A percentile compares a stretch with the other conserved stretches of the same genome.
Evolutionary conservation across 2,888 invertebrate genomes (phyloP).

Genomic region (Phragmatobia fuliginosa): DNA sequence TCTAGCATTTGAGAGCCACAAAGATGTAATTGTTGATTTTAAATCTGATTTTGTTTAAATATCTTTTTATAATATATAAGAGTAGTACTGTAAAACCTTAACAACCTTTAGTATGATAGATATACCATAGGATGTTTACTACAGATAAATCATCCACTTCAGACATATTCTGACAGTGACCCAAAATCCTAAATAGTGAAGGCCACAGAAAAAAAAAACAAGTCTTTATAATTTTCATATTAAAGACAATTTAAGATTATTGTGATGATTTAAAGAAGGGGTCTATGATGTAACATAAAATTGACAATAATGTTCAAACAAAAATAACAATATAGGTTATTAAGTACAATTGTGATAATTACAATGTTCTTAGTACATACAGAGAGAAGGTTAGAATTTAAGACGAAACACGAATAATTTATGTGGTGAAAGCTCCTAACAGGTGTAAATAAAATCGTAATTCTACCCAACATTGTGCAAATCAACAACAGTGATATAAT

Average conservation of each 20-base stretch:
- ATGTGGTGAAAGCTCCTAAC: slow-evolving; percentile 41
- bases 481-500: slow-evolving; percentile 15
- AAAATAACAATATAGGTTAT: slow-evolving; percentile 16
- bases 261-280: background rate
- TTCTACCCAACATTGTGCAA: background rate
- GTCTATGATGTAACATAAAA: slow-evolving; percentile 31
- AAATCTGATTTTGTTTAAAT: too few relatives aligned
- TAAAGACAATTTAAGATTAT: background rate
- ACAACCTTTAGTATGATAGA: background rate
- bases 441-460: slow-evolving; percentile 26
- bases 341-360: slow-evolving; percentile 4
- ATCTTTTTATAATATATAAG: too few relatives aligned
- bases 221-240: slow-evolving; percentile 9
- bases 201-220: slow-evolving; percentile 4
- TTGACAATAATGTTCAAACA: slow-evolving; percentile 22
- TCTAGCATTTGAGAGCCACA: too few relatives aligned
- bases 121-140: background rate
- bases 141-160: background rate
- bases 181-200: background rate
- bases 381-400: slow-evolving; percentile 12
- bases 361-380: slow-evolving; percentile 1
- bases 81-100: too few relatives aligned
- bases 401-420: slow-evolving; percentile 26
- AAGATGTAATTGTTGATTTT: too few relatives aligned
- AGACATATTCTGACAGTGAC: background rate